Base-by-base conservation (phyloP, 2,888 invertebrate species). In the Branchellion lobata region DNA sequence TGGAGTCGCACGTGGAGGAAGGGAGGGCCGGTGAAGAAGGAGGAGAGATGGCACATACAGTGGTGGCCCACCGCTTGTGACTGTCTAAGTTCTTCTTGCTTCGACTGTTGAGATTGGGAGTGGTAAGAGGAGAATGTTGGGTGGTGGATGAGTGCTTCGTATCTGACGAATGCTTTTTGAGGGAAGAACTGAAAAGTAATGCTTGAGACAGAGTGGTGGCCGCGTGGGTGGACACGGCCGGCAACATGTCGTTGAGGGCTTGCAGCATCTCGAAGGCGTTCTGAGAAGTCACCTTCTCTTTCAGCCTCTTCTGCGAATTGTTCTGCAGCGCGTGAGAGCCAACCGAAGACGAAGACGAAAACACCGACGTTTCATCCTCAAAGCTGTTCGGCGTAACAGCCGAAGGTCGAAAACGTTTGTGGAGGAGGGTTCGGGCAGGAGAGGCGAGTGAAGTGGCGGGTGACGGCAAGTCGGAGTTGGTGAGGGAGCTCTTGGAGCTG, bases 181-280 rank as follows among this genome's bases (percentile, higher is more conserved):
- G n/a, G 40, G 40, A 14, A 40, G 40, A 40, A 40, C 5, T 40
- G 14, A 5, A 8, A 40, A 40, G 14, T 40, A 14, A 40, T 5
- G 14, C 61, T 57, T 57, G 61, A 24, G 21, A 57, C n/a, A n/a
- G 8, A 3, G 21, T 57, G 5, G 61, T 5, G 21, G 61, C 47
- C 18, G 18, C 8, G 47, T 47, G 47, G 8, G 8, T 8, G 18
- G 8, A 18, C 8, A 18, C 18, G 47, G 47, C 8, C 5, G 61
- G n/a, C n/a, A 57, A 24, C 61, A 57, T 57, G 8, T 57, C 61
- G 24, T 57, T 57, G n/a, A 57, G 24, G 24, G 61, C 61, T n/a
- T 24, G 21, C n/a, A 57, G 24, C n/a, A 57, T 24, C 61, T 57
- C 61, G 5, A 57, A 57, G 24, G 61, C n/a, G 21, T 18, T 57